Base-by-base conservation (phyloP, 1,140 invertebrate genomes). In the Drosophila bifasciata region DNA sequence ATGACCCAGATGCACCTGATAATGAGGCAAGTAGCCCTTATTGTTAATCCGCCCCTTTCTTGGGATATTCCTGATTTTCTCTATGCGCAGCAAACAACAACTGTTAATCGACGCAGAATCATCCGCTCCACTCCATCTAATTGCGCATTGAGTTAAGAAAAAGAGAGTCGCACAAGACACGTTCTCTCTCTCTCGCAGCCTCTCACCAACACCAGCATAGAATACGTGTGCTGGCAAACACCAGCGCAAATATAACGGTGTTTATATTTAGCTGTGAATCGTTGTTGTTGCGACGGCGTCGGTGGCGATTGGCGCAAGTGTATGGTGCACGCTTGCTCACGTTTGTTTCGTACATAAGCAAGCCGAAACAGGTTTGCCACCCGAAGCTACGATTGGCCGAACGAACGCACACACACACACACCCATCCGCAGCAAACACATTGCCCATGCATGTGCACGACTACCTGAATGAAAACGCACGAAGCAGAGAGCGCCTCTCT, bases 221-320 rank as follows among this genome's bases (percentile, higher is more conserved):
- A 4, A 13, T 13, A 13, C 32, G 32, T 41, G 28, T 36, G n/a
- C 36, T 21, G 19, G 32, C 5, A 25, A 32, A 68, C 50, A 85
- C 68, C 41, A 57, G 8, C 40, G 74, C 58, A 88, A 83, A 75
- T 60, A 86, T 86, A 86, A 86, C 81, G 81, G 81, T 61, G 58
- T 59, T 64, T 46, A 46, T 41, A 77, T 56, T 60, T 60, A 59
- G 55, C 44, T 36, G 32, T 36, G 32, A 36, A 13, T 13, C 32
- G 32, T 36, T 36, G 32, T 36, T 36, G 32, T 36, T 36, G 32
- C 32, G 32, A 36, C 32, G 45, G 77, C 51, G 46, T 64, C 73
- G 63, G 59, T 58, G 60, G 43, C 61, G 75, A 86, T 88, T 88
- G 83, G 83, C 88, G 81, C 81, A 86, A 86, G 81, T 86, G 81